Evolutionary conservation across 1,140 invertebrate species (phyloP).

Genomic region (Coenobita brevimanus): DNA sequence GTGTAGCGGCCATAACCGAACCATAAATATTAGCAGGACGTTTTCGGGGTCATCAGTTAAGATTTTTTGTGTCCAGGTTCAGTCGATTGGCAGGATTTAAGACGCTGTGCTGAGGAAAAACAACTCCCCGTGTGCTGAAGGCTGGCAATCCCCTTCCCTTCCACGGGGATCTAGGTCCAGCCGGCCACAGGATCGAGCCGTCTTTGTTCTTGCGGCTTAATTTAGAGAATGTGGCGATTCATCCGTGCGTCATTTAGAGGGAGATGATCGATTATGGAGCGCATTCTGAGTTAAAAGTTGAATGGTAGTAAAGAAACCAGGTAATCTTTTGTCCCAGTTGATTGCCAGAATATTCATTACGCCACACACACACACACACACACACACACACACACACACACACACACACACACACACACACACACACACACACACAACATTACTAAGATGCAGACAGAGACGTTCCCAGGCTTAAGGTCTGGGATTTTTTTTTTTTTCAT

Average conservation of each 20-base stretch:
- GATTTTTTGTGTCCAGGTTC: constrained; percentile 14
- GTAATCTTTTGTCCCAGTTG: neutral
- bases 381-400: neutral
- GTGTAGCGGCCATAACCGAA: too few species aligned
- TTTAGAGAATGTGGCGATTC: constrained; percentile 44
- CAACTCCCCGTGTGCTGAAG: neutral
- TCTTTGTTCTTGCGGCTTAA: constrained; percentile 26
- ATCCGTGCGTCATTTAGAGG: constrained; percentile 45
- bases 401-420: constrained; percentile 22
- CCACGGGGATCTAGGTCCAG: neutral
- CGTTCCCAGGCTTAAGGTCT: too few species aligned
- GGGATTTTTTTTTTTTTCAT: too few species aligned
- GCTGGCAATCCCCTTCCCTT: neutral
- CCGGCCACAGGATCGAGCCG: neutral
- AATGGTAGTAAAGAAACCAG: too few species aligned
- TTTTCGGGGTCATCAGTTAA: neutral
- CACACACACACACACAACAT: constrained; percentile 20
- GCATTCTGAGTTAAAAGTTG: neutral
- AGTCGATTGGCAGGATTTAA: constrained; percentile 23
- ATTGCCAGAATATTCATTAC: neutral
- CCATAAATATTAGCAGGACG: constrained; percentile 6
- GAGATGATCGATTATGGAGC: constrained; percentile 47
- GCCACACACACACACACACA: too few species aligned
- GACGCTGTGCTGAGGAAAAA: constrained; percentile 9
- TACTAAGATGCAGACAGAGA: constrained; percentile 16